Base-by-base conservation (phyloP, 2,888 invertebrate genomes). In the Rhyacophila evoluta region DNA sequence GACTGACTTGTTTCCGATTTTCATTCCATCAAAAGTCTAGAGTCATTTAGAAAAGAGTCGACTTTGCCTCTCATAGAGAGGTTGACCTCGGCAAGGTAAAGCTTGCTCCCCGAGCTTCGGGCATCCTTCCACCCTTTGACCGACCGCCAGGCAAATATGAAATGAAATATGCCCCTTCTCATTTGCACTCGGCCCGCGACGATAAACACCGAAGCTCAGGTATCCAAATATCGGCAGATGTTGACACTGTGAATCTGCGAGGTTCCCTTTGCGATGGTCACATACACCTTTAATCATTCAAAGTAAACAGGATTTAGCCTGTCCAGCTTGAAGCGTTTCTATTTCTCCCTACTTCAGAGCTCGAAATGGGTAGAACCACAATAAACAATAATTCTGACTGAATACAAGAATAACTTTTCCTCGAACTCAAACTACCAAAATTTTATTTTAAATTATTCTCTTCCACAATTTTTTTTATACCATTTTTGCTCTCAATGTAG, bases 231-330 rank as follows among this genome's bases (percentile, higher is more conserved):
- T 71, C 77, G 68, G 41, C 28, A 55, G 55, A 27, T 81, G 80
- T 81, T 81, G 80, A 81, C 80, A 73, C 76, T 71, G 70, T 75
- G 69, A 73, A 75, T 74, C 80, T 73, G 73, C 71, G 39, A 27
- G 72, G 72, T 38, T 79, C 75, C 80, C 80, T 80, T 78, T 80
- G 77, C 79, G 74, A 77, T 78, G 80, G 80, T 74, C 78, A 73
- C 75, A 78, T 74, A 74, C 80, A 78, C 78, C 80, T 78, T 81
- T 81, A 78, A 81, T 81, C 78, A 81, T 81, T 81, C 76, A 81
- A 74, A 67, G 80, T 76, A 78, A 81, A 81, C 71, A 81, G 78
- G 78, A 78, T 78, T 81, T 75, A 55, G 41, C 67, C 78, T 70
- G 74, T 55, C 74, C 78, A 12, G 69, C 75, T 27, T 38, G 36